These are phyloP conservation scores for Schizopygopsis malacanthus DNA, from an alignment of 2,797 vertebrate genomes.

Conservation along the genomic window DNA sequence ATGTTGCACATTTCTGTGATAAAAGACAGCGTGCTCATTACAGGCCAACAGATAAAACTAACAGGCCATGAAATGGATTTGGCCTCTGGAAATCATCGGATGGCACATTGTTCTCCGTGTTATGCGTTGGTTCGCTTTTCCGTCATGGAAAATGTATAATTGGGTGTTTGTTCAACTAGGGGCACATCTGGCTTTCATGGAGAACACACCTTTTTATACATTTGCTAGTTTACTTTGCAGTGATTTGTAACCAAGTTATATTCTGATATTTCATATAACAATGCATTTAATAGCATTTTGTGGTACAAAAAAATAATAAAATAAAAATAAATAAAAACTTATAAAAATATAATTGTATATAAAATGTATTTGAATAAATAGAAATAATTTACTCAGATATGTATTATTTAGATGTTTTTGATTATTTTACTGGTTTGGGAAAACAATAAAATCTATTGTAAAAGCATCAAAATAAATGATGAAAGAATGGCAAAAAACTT, in stretches of 20 bases:
- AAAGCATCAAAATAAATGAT: neutral
- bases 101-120: slow-evolving; percentile 23
- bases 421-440: neutral
- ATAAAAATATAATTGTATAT: neutral
- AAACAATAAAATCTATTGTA: neutral
- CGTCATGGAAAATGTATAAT: neutral
- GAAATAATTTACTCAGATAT: neutral
- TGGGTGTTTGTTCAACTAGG: slow-evolving; percentile 17
- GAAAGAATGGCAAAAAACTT: neutral
- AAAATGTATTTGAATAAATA: neutral
- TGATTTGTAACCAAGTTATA: too few relatives aligned
- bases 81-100: slow-evolving; percentile 37
- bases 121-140: neutral
- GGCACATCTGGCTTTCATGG: neutral
- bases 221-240: neutral
- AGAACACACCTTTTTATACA: neutral
- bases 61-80: slow-evolving; percentile 45
- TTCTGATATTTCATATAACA: neutral
- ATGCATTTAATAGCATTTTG: neutral
- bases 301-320: neutral
- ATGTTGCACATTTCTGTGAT: slow-evolving; percentile 8
- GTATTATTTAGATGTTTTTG: neutral
- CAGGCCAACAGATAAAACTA: slow-evolving; percentile 42
- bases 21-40: slow-evolving; percentile 39
- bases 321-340: neutral